Conservation (phyloP, 2,888 invertebrate genomes). For the Drosophila flavopinicola region DNA sequence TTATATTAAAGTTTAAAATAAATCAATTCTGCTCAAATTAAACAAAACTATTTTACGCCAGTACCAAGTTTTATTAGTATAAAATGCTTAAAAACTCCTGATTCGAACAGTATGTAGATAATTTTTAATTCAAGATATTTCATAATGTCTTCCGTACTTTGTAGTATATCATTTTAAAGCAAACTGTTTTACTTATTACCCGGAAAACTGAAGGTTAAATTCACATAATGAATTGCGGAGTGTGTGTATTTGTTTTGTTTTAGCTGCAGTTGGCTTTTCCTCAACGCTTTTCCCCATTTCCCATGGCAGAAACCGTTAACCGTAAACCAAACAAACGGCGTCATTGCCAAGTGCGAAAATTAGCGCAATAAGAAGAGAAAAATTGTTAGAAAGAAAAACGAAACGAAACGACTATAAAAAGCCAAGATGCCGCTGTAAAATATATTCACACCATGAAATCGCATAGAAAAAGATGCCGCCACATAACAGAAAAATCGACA, state of each 20-base stretch:
- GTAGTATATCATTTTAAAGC: conserved; percentile 25
- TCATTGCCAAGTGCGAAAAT: conserved; percentile 62
- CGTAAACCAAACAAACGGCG: conserved; percentile 39
- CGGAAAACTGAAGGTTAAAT: conserved; percentile 72
- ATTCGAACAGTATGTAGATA: too few relatives aligned
- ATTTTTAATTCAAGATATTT: too few relatives aligned
- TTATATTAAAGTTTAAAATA: too few relatives aligned
- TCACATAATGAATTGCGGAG: conserved; percentile 20
- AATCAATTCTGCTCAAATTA: too few relatives aligned
- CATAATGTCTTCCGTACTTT: conserved; percentile 32
- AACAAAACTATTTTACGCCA: too few relatives aligned
- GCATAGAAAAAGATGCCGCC: conserved; percentile 22
- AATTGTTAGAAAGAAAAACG: not conserved
- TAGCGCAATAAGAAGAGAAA: conserved; percentile 9
- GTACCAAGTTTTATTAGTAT: too few relatives aligned
- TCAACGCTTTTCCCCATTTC: conserved; percentile 43
- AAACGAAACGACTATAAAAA: conserved; percentile 24
- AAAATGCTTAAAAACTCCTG: too few relatives aligned
- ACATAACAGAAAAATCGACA: conserved; percentile 44
- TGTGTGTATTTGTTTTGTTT: not conserved
- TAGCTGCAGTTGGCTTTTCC: conserved; percentile 35
- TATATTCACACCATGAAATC: conserved; percentile 37
- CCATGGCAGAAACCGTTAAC: conserved; percentile 42
- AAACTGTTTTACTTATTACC: conserved; percentile 54
- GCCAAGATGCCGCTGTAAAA: conserved; percentile 19